phyloP scores from a whole-genome alignment of 2,888 invertebrate genomes.

The Neoaliturus tenellus region DNA sequence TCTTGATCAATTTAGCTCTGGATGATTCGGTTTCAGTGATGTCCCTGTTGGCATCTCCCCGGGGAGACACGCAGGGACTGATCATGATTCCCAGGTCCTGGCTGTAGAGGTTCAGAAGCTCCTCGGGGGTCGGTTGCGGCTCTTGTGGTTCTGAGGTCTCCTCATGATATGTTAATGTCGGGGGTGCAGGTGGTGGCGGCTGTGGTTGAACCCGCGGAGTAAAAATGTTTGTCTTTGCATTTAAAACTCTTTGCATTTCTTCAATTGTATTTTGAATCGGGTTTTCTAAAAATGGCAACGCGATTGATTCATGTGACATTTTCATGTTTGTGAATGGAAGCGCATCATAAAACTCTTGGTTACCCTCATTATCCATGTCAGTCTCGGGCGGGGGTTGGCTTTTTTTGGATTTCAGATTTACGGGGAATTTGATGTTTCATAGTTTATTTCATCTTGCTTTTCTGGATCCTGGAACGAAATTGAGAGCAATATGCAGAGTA shows the following conservation, averaged over 20 bases:
- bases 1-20: neutral
- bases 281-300: neutral
- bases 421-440: conserved; percentile 7
- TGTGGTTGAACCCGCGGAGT: neutral
- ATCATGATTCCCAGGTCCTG: conserved; percentile 3
- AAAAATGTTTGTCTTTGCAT: neutral
- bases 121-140: conserved; percentile 8
- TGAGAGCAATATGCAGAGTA: too few species aligned
- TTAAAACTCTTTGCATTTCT: conserved; percentile 32
- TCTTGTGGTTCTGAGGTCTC: too few species aligned
- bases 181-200: neutral
- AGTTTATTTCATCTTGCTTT: neutral
- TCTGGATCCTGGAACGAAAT: neutral
- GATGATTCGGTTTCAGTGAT: neutral
- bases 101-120: conserved; percentile 17
- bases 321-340: neutral
- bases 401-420: neutral
- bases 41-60: neutral
- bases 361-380: neutral
- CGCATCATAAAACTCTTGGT: conserved; percentile 3
- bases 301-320: neutral
- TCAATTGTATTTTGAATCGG: neutral
- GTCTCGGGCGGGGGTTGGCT: neutral
- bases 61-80: neutral
- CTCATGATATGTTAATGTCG: neutral